phyloP scores from a whole-genome alignment of 2,113 vertebrate genomes.

The Romanogobio albipinnatus region DNA sequence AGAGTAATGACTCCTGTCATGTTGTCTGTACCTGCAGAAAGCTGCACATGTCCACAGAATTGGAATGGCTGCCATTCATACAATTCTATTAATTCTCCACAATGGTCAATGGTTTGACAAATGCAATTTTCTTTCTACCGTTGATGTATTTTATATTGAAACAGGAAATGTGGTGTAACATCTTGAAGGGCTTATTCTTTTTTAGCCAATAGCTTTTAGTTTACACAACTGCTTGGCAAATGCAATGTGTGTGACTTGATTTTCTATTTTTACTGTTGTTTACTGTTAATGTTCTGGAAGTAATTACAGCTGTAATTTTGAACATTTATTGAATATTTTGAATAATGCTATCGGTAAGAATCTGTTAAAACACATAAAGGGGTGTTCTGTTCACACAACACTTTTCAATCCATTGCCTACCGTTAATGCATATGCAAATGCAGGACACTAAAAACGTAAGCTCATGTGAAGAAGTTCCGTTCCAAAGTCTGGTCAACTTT shows the following conservation, averaged over 20 bases:
- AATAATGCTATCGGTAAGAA: not conserved
- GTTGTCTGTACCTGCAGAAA: not conserved
- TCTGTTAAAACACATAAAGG: not conserved
- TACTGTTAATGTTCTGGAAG: not conserved
- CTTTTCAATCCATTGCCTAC: not conserved
- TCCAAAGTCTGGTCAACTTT: not conserved
- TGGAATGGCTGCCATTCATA: not conserved
- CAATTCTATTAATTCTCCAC: not conserved
- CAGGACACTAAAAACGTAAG: not conserved
- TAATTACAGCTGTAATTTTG: not conserved
- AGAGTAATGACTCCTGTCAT: not conserved
- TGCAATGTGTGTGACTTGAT: not conserved
- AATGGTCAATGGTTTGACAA: not conserved
- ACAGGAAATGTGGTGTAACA: not conserved
- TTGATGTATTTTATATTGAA: not conserved
- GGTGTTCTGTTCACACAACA: not conserved
- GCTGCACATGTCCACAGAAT: not conserved
- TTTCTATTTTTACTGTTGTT: not conserved
- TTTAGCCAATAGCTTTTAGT: not conserved
- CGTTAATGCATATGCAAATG: not conserved
- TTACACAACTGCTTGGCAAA: not conserved
- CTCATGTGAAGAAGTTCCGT: not conserved
- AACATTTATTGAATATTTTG: not conserved
- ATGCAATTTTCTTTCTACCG: not conserved
- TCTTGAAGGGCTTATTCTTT: not conserved